Conservation (phyloP, 64 coral and sea anemone species). For the Stichodactyla helianthus region DNA sequence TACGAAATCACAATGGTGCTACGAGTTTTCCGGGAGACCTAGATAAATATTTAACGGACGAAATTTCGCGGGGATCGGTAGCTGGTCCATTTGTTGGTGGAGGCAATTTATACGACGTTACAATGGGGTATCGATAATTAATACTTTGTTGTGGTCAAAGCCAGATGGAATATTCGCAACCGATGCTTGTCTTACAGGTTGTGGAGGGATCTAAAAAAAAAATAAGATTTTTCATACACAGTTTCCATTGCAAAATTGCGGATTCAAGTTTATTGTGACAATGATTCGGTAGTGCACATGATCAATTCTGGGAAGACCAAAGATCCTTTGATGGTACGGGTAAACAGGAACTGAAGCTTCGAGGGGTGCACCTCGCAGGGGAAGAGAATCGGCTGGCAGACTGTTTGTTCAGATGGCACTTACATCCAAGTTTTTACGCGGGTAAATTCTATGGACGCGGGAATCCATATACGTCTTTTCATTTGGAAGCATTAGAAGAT, state of each 20-base stretch:
- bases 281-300: conserved; percentile 15
- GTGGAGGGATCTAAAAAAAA: not conserved
- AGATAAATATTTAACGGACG: not conserved
- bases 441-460: not conserved
- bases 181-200: conserved; percentile 36
- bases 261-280: conserved; percentile 37
- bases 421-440: not conserved
- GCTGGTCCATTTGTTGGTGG: conserved; percentile 37
- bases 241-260: conserved; percentile 1
- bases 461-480: too few relatives aligned
- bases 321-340: conserved; percentile 19
- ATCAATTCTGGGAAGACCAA: conserved; percentile 7
- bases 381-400: conserved; percentile 30
- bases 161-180: conserved; percentile 28
- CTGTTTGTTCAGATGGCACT: conserved; percentile 31
- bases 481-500: too few relatives aligned
- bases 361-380: not conserved
- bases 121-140: conserved; percentile 31
- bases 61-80: conserved; percentile 15
- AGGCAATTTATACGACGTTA: not conserved
- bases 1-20: conserved; percentile 18
- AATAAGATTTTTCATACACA: conserved; percentile 12
- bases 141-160: not conserved
- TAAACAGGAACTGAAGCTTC: conserved; percentile 16
- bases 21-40: not conserved